Base-by-base conservation (phyloP, 2,113 vertebrate species). In the Chascanopsetta lugubris region DNA sequence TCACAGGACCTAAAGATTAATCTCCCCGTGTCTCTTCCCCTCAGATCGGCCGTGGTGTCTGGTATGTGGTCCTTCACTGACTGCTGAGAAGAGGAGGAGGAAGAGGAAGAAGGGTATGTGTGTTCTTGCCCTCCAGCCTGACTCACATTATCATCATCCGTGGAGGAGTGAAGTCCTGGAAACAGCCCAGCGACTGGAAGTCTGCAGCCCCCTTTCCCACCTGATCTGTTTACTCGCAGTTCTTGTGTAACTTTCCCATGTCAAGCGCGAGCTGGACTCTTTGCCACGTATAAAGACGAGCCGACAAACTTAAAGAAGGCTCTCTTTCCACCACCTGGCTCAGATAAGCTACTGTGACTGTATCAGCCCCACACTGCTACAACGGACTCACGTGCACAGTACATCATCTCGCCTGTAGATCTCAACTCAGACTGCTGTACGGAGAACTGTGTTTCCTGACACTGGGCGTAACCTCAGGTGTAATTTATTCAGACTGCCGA, bases 11-110 rank as follows among this genome's bases (percentile, higher is more conserved):
- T 43, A 58, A 85, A 70, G 70, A 60, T 75, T 82, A 80, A 84
- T 79, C 72, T 78, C 40, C 66, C 61, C 75, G 50, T 88, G 56
- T 87, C 46, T 79, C 55, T 79, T 38, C 15, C 34, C 55, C 72
- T 40, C 81, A 92, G 92, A 89, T 92, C 79, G 45, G 77, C 82
- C 54, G 21, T 32, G 55, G 69, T 55, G 78, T 88, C 82, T 91
- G 91, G 91, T 88, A 92, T 91, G 90, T 69, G 43, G 70, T 77
- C 64, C 79, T 63, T 70, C 26, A 1, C 22, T 22, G 80, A 42
- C 83, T 71, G 43, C 32, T 75, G 80, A 70, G 69, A 83, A 75
- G 64, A 76, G 46, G 61, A 76, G 24, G 50, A 77, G 11, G 83
- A 72, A 24, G 64, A 62, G 18, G 50, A 61, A n/a, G 67, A 80